Base-by-base conservation (phyloP, 1,140 invertebrate species). In the Cydia splendana region DNA sequence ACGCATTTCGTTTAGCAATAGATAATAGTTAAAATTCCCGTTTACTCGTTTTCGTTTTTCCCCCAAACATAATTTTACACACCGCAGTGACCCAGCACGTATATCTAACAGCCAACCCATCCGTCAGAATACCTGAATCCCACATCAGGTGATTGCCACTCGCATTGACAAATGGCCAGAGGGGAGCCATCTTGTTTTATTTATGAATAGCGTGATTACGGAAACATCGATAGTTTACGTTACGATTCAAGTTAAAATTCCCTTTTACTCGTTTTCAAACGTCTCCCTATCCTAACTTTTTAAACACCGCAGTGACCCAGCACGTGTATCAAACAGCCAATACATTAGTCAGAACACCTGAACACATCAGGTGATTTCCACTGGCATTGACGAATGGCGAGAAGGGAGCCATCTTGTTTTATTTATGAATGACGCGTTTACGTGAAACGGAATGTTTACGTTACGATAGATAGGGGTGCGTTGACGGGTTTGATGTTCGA, bases 181-280 rank as follows among this genome's bases (percentile, higher is more conserved):
- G 67, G 67, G 67, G 38, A n/a, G 30, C 30, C 30, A 71, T 38
- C 15, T 71, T 71, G 67, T 71, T 71, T 69, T 71, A 71, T 71
- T 71, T 71, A 71, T 71, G 34, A 71, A 71, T 9, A 1, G 15
- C 12, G 13, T 71, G 67, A 45, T 71, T 45, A 71, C 67, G 30
- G 30, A 20, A 45, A n/a, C 24, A n/a, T n/a, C n/a, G 30, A 42
- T 45, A 45, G 67, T 71, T 71, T 71, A 69, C 65, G 28, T 69
- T 38, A 71, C 30, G 67, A 69, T 42, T n/a, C n/a, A n/a, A n/a
- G 15, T 51, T 15, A 51, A 51, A 13, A 15, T 53, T 15, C 30
- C 30, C 30, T 30, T 15, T 15, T 9, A 57, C 53, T 57, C 53
- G 53, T 18, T 57, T 57, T 57, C 6, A n/a, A 18, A 57, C 53